Base-by-base conservation (phyloP, 1,140 invertebrate genomes). In the Lanistes nyassanus region DNA sequence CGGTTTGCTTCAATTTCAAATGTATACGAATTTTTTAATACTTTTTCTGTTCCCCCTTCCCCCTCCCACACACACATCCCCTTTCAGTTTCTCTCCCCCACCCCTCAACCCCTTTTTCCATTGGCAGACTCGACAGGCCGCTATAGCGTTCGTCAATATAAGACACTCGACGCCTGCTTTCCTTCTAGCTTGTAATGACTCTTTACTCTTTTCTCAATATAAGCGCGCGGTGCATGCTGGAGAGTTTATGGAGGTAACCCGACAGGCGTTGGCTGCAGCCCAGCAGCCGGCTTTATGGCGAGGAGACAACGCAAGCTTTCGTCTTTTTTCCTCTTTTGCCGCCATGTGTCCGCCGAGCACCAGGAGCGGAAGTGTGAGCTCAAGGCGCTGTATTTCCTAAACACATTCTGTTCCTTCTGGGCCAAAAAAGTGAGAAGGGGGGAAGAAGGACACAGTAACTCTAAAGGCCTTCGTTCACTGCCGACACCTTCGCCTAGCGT, bases 181-280 rank as follows among this genome's bases (percentile, higher is more conserved):
- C 36, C 21, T 65, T 29, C 36, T 23, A 7, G 56, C 42, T 47
- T 47, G 42, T 47, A 47, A 9, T 47, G 42, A 47, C 42, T 47
- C 42, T 47, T 47, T 60, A 60, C 56, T 60, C 56, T 60, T 60
- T 60, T 60, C 56, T 60, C 56, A 60, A 60, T 60, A 60, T 60
- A 60, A 60, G 56, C 56, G 56, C 23, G 23, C 56, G 56, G n/a
- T 23, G 56, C 29, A 23, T 9, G 13, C 13, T 60, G 56, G 56
- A 60, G 56, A 60, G 56, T 60, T 60, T 60, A 60, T 60, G 56
- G 56, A 60, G 13, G 56, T 31, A 60, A 26, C 56, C 56, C 56
- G n/a, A 60, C 56, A 60, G n/a, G 29, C n/a, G n/a, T 23, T 60
- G 56, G 56, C 56, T 60, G 11, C 56, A 9, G 29, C 56, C 56